Conservation (phyloP, 2,888 invertebrate genomes). For the Clanis bilineata region DNA sequence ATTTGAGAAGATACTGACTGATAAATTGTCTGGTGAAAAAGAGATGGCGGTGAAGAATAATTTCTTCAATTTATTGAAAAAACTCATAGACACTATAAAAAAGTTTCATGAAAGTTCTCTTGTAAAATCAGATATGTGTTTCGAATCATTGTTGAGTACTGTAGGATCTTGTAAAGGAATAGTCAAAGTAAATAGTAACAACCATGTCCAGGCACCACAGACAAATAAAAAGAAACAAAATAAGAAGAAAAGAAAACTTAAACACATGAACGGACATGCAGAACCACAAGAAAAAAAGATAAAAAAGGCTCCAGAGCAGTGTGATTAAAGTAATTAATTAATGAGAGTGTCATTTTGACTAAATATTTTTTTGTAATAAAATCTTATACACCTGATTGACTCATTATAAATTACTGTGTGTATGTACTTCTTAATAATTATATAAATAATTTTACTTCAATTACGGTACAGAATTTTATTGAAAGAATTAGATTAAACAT, state of each 20-base stretch:
- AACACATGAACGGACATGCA: conserved; percentile 50
- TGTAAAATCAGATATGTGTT: conserved; percentile 56
- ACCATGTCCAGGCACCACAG: conserved; percentile 31
- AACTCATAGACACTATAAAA: conserved; percentile 77
- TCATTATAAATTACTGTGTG: neutral
- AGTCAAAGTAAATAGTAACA: conserved; percentile 44
- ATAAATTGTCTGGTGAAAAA: conserved; percentile 58
- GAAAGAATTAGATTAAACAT: no score
- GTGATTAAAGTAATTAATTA: conserved; percentile 41
- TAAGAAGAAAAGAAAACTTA: conserved; percentile 62
- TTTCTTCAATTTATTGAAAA: conserved; percentile 79
- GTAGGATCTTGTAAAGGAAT: conserved; percentile 52
- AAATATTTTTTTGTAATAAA: neutral
- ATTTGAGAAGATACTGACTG: conserved; percentile 66
- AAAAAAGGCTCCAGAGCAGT: conserved; percentile 43
- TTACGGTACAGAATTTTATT: no score
- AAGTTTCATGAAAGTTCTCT: conserved; percentile 66
- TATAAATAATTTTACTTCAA: no score
- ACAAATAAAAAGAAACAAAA: conserved; percentile 44
- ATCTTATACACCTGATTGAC: neutral
- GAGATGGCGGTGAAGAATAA: conserved; percentile 79
- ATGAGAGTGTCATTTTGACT: neutral
- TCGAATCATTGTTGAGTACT: conserved; percentile 48
- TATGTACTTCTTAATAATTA: no score
- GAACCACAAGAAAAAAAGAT: conserved; percentile 52